Evolutionary conservation across 2,113 vertebrate species (phyloP).

Genomic region (Hyla sarda): DNA sequence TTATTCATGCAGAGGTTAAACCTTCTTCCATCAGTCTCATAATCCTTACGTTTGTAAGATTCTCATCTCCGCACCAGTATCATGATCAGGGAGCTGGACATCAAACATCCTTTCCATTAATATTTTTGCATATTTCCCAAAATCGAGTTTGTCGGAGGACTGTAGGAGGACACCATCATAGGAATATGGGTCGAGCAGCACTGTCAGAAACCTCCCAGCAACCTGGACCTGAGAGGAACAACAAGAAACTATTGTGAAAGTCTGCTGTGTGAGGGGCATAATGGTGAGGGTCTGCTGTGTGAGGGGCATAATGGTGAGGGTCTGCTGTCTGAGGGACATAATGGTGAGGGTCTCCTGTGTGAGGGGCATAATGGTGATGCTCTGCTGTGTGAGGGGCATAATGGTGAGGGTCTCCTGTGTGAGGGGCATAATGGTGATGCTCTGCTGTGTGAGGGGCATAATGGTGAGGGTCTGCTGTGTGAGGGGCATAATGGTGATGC

Average conservation of each 20-base stretch:
- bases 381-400: too few relatives aligned
- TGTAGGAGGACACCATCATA: conserved; percentile 79
- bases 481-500: too few relatives aligned
- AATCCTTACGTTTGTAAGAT: conserved; percentile 80
- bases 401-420: too few relatives aligned
- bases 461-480: too few relatives aligned
- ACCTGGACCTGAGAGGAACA: conserved; percentile 74
- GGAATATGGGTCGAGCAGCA: conserved; percentile 84
- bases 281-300: too few relatives aligned
- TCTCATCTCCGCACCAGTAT: conserved; percentile 70
- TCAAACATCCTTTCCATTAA: conserved; percentile 88
- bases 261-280: too few relatives aligned
- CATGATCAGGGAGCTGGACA: conserved; percentile 76
- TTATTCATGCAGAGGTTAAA: too few relatives aligned
- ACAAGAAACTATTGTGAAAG: not conserved
- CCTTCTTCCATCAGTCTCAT: not conserved
- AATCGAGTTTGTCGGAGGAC: conserved; percentile 74
- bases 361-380: too few relatives aligned
- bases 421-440: too few relatives aligned
- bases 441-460: too few relatives aligned
- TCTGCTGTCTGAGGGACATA: not conserved
- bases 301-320: too few relatives aligned
- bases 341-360: too few relatives aligned
- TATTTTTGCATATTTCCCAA: conserved; percentile 76
- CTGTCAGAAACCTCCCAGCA: conserved; percentile 80